Conservation (phyloP, 2,113 vertebrate species). For the Athene cunicularia region DNA sequence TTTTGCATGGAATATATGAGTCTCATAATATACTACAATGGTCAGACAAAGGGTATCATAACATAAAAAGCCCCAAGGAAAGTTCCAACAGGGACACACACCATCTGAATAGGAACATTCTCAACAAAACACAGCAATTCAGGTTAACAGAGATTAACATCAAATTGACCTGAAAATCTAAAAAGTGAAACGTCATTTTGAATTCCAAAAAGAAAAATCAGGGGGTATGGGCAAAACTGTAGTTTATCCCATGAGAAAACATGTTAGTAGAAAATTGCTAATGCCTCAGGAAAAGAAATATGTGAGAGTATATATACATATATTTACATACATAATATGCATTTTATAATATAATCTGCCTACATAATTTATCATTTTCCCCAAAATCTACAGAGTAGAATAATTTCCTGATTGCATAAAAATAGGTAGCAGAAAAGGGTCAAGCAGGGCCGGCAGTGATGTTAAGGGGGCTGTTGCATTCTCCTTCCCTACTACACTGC, state of each 20-base stretch:
- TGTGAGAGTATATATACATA: rapidly evolving
- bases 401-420: background rate
- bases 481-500: background rate
- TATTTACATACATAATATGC: background rate
- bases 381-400: background rate
- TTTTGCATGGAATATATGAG: background rate
- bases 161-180: background rate
- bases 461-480: background rate
- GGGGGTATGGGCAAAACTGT: background rate
- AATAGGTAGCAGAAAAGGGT: background rate
- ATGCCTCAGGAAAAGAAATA: background rate
- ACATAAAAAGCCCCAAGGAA: background rate
- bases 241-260: background rate
- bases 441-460: background rate
- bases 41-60: background rate
- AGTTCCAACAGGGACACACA: background rate
- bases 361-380: background rate
- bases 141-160: background rate
- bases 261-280: background rate
- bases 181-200: background rate
- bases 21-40: background rate
- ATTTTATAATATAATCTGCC: background rate
- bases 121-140: background rate
- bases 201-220: background rate
- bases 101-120: background rate